Conservation (phyloP, 2,113 vertebrate genomes). For the Mionectes macconnelli region DNA sequence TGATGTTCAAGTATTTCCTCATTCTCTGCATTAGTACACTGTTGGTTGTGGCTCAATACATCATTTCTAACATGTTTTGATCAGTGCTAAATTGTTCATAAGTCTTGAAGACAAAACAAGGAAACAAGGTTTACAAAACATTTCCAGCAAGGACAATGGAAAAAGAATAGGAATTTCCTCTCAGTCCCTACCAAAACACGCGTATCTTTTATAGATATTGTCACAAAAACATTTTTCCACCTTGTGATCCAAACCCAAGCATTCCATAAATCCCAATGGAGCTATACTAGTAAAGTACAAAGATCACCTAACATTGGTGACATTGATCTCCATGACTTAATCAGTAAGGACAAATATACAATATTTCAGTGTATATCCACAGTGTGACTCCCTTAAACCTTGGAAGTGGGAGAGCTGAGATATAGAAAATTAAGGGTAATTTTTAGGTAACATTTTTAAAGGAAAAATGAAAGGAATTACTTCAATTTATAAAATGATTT, state of each 20-base stretch:
- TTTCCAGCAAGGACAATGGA: rapidly evolving
- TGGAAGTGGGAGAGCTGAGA: rapidly evolving
- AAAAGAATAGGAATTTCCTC: neutral
- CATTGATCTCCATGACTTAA: neutral
- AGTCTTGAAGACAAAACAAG: neutral
- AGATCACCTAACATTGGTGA: rapidly evolving
- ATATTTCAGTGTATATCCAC: neutral
- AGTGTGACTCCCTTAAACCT: neutral
- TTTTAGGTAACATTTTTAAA: neutral
- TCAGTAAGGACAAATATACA: rapidly evolving
- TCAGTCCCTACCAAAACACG: neutral
- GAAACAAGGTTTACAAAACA: neutral
- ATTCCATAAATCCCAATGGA: neutral
- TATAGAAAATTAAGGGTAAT: rapidly evolving
- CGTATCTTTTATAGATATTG: rapidly evolving
- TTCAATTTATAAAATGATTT: neutral
- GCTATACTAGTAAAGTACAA: neutral
- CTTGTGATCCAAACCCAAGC: neutral
- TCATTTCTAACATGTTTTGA: neutral
- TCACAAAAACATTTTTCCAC: rapidly evolving
- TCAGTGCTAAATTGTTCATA: neutral
- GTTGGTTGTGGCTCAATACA: too few species aligned
- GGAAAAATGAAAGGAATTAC: rapidly evolving
- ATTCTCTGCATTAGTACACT: neutral
- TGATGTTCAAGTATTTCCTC: neutral